These are phyloP conservation scores for Pachyseris speciosa DNA, from an alignment of 64 coral and sea anemone genomes.

Conservation along the genomic window DNA sequence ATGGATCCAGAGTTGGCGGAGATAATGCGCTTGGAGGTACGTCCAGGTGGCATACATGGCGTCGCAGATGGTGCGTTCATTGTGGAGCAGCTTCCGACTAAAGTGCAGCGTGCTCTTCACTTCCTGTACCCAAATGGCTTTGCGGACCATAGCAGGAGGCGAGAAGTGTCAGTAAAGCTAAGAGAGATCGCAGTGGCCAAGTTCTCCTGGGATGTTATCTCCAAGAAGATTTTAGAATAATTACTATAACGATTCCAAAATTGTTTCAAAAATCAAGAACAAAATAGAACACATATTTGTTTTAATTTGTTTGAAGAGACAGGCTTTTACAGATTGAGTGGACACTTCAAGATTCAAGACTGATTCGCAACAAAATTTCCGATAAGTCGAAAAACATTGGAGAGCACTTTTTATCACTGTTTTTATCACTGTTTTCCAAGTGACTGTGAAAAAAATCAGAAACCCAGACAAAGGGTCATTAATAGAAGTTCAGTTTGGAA, in stretches of 20 bases:
- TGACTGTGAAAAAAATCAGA: too few species aligned
- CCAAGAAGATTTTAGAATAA: constrained; percentile 65
- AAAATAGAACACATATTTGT: neutral
- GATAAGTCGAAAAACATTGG: too few species aligned
- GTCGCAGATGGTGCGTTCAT: constrained; percentile 89
- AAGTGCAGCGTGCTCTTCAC: constrained; percentile 52
- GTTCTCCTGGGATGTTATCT: constrained; percentile 93
- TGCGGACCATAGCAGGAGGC: constrained; percentile 53
- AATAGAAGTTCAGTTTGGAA: too few species aligned
- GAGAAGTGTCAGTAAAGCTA: constrained; percentile 70
- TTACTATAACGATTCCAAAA: neutral
- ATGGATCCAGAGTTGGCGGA: constrained; percentile 70
- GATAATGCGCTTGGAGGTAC: constrained; percentile 80
- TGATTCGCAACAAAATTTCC: too few species aligned
- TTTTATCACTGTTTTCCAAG: too few species aligned
- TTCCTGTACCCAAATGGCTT: constrained; percentile 91
- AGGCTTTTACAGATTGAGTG: too few species aligned
- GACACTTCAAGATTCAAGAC: too few species aligned
- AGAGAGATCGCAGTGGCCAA: constrained; percentile 77
- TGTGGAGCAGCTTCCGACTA: constrained; percentile 68
- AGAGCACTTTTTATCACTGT: too few species aligned
- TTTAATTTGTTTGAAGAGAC: too few species aligned
- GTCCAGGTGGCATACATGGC: constrained; percentile 75
- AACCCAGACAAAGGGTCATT: too few species aligned
- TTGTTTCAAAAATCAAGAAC: neutral